These are phyloP conservation scores for roundworm (Caenorhabditis elegans) DNA, from an alignment of 1,140 invertebrate genomes.

Conservation along the genomic window WBcel235 BX284606.5:3496501-3497000, in stretches of 20 bases:
- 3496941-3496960: no score
- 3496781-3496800: no score
- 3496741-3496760: neutral
- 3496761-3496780: neutral
- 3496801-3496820: no score
- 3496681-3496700: constrained; percentile 60
- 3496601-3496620: neutral
- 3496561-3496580: neutral
- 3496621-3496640: constrained; percentile 53
- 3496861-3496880: no score
- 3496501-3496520: neutral
- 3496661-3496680: constrained; percentile 57
- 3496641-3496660: constrained; percentile 58
- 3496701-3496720: constrained; percentile 44
- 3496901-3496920: no score
- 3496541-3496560: no score
- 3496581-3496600: neutral
- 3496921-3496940: no score
- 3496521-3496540: neutral
- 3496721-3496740: constrained; percentile 37
- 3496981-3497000: no score
- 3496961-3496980: no score
- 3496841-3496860: no score
- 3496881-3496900: no score
- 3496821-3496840: no score